A percentile compares a stretch with the other conserved stretches of the same genome.
These are phyloP conservation scores for Phoxinus phoxinus DNA, from an alignment of 2,113 vertebrate species.

Conservation along the genomic window DNA sequence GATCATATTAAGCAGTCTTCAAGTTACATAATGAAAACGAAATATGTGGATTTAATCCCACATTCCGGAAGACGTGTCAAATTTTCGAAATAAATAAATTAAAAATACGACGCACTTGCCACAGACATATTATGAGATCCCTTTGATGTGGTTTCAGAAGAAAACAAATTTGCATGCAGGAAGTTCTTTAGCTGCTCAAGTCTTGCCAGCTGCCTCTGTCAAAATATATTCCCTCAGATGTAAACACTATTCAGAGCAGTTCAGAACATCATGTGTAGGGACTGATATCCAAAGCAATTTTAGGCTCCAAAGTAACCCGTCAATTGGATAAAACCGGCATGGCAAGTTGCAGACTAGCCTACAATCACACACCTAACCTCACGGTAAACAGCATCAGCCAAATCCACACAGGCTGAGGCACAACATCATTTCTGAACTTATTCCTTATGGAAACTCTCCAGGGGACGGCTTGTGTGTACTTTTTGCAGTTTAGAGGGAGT, in stretches of 20 bases:
- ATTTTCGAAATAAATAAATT: slow-evolving; percentile 42
- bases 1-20: slow-evolving; percentile 26
- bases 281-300: slow-evolving; percentile 55
- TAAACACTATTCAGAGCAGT: slow-evolving; percentile 35
- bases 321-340: slow-evolving; percentile 31
- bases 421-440: slow-evolving; percentile 20
- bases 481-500: slow-evolving; percentile 19
- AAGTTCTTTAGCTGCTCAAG: slow-evolving; percentile 37
- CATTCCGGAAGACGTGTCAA: slow-evolving; percentile 38
- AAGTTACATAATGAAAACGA: slow-evolving; percentile 19
- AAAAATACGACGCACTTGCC: slow-evolving; percentile 15
- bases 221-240: slow-evolving; percentile 42
- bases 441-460: slow-evolving; percentile 26
- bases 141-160: slow-evolving; percentile 48
- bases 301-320: slow-evolving; percentile 35
- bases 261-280: slow-evolving; percentile 37
- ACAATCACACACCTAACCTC: slow-evolving; percentile 33
- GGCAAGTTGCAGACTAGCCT: slow-evolving; percentile 29
- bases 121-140: slow-evolving; percentile 12
- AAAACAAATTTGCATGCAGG: slow-evolving; percentile 50
- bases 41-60: slow-evolving; percentile 41
- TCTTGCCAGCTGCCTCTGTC: slow-evolving; percentile 45
- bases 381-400: slow-evolving; percentile 47
- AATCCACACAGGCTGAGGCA: slow-evolving; percentile 18
- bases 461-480: slow-evolving; percentile 6